Conservation (phyloP, 2,888 invertebrate species). For the Hermaeophaga mercurialis region DNA sequence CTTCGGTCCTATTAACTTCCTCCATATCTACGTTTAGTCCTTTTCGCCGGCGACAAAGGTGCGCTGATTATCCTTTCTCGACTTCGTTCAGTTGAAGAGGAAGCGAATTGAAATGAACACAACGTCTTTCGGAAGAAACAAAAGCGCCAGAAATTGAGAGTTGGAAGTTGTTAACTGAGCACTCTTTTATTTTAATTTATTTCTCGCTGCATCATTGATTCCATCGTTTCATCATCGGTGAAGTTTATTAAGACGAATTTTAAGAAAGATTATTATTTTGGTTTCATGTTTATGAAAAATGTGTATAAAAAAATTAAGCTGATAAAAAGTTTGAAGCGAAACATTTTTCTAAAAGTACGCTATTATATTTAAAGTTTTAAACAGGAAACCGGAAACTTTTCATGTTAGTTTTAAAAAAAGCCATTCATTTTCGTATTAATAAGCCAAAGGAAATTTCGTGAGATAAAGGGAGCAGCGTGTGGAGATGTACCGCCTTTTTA, state of each 20-base stretch:
- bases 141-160: neutral
- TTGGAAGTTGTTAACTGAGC: neutral
- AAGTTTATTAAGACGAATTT: too few species aligned
- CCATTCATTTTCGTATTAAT: neutral
- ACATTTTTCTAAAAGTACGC: too few species aligned
- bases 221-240: too few species aligned
- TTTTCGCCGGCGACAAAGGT: neutral
- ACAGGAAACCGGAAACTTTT: too few species aligned
- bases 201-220: too few species aligned
- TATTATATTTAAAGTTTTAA: too few species aligned
- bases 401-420: too few species aligned
- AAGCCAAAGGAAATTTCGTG: neutral
- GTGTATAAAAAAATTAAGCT: too few species aligned
- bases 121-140: neutral
- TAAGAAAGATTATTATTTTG: too few species aligned
- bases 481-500: neutral
- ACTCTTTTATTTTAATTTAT: too few species aligned
- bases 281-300: too few species aligned
- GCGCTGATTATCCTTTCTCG: conserved; percentile 8
- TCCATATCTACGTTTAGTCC: conserved; percentile 1
- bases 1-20: conserved; percentile 10
- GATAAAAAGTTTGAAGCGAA: too few species aligned
- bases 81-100: conserved; percentile 2
- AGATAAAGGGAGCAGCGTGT: neutral
- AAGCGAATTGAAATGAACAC: conserved; percentile 3